Percentiles rank a stretch among this genome's conserved stretches.
Conservation (phyloP, 2,888 invertebrate genomes). For the Xylocampa areola region DNA sequence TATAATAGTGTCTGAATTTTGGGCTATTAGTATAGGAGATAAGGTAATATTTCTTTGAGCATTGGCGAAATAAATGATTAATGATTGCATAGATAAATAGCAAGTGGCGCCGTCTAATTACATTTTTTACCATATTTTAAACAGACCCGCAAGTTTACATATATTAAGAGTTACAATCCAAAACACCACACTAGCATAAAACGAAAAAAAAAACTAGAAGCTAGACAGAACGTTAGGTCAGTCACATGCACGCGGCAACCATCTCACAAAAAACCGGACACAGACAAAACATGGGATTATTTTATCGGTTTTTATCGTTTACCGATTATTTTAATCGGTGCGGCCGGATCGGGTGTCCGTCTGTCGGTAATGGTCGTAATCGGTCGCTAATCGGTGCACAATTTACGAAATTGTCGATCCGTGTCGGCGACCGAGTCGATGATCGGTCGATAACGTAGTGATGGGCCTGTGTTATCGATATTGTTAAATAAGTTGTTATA, state of each 20-base stretch:
- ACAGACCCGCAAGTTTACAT: background rate
- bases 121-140: conserved; percentile 5
- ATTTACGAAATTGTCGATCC: conserved; percentile 89
- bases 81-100: no score
- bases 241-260: conserved; percentile 59
- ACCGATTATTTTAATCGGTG: conserved; percentile 89
- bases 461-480: conserved; percentile 73
- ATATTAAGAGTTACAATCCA: conserved; percentile 11
- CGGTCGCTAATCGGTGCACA: conserved; percentile 89
- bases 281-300: conserved; percentile 77
- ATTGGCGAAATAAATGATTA: no score
- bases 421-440: conserved; percentile 86
- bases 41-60: no score
- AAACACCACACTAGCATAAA: conserved; percentile 1
- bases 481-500: conserved; percentile 30
- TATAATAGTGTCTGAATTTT: no score
- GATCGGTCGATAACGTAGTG: conserved; percentile 77
- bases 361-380: conserved; percentile 88
- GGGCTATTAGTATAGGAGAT: no score
- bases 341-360: conserved; percentile 85
- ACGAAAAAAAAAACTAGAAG: conserved; percentile 34
- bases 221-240: conserved; percentile 62
- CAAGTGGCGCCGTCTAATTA: background rate
- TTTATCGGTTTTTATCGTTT: conserved; percentile 87
- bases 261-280: conserved; percentile 75